phyloP scores from a whole-genome alignment of 2,888 invertebrate genomes.

The Eledona agricola region DNA sequence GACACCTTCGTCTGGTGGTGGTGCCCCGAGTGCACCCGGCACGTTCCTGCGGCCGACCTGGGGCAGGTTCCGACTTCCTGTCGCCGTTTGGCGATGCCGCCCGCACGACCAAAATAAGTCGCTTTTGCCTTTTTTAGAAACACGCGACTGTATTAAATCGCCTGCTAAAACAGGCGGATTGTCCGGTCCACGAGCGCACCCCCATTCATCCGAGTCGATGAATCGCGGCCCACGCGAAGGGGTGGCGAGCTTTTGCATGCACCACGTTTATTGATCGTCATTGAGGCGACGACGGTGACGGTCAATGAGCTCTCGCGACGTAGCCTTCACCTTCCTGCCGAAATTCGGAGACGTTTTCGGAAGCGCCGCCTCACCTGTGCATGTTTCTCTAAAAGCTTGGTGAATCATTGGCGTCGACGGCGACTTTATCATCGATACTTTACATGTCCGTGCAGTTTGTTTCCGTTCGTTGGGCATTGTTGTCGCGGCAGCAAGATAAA shows the following conservation, averaged over 20 bases:
- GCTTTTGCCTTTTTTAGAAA: constrained; percentile 36
- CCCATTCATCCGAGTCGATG: constrained; percentile 27
- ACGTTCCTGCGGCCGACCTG: constrained; percentile 3
- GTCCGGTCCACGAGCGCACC: too few relatives aligned
- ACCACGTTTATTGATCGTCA: constrained; percentile 36
- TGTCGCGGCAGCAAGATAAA: constrained; percentile 3
- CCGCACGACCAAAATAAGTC: constrained; percentile 29
- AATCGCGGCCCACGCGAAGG: constrained; percentile 28
- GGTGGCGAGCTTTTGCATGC: constrained; percentile 30
- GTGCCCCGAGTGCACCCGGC: constrained; percentile 4
- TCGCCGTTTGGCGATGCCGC: constrained; percentile 1
- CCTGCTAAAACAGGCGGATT: too few relatives aligned
- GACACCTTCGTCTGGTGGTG: constrained; percentile 18
- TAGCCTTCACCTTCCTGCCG: constrained; percentile 44
- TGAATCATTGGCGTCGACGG: too few relatives aligned
- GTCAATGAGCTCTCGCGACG: constrained; percentile 44
- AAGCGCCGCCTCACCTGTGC: too few relatives aligned
- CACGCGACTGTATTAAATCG: constrained; percentile 27
- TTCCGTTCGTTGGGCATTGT: background rate
- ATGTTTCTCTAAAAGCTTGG: too few relatives aligned
- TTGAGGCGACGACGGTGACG: constrained; percentile 33
- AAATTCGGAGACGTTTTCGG: too few relatives aligned
- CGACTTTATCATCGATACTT: too few relatives aligned
- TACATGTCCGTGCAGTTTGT: too few relatives aligned
- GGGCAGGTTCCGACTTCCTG: background rate